Evolutionary conservation across 1,140 invertebrate genomes (phyloP), one percentile per base, ranked within the genome.

Genomic region (Trichomalopsis sarcophagae): DNA sequence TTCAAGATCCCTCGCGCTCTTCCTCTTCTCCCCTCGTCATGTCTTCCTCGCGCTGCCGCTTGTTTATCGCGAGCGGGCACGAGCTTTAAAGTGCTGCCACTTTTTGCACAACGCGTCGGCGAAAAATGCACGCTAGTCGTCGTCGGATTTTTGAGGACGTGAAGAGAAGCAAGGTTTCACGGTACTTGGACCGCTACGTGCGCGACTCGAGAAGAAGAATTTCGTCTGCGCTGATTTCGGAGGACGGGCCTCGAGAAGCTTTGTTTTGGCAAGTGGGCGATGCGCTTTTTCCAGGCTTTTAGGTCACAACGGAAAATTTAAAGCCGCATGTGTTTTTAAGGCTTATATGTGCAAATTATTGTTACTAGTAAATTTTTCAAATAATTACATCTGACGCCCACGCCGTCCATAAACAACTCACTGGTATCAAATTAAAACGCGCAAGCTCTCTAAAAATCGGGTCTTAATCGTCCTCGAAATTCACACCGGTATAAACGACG

Each of bases 81-180:
- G 27, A 62, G 76, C 30, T 78, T 78, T 36, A 62, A 78, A 78
- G 76, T 30, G 76, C 50, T 7, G 76, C 50, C 21, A 33, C 47
- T 36, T 36, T 30, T 33, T 62, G 6, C 17, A 62, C 7, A n/a
- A 21, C 36, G 7, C 23, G 9, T 1, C 44, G 11, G 23, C 13
- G 75, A 77, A 50, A 78, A 66, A 62, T 78, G n/a, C 40, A 17
- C 23, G 9, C 6, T 33, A 33, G 68, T 30, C 0, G 68, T 30
- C 27, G 27, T 27, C 13, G 68, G 21, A 71, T 71, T 30, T 71
- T 33, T 30, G 30, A 71, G 27, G 30, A 71, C 33, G 27, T 17
- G 55, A 17, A 7, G 17, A 55, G 50, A 21, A 14, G 50, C 50
- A 5, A 14, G 21, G 17, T 62, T 62, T 62, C 2, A 50, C 47